Conservation (phyloP, 1,140 invertebrate genomes). For the Eurosta solidaginis region DNA sequence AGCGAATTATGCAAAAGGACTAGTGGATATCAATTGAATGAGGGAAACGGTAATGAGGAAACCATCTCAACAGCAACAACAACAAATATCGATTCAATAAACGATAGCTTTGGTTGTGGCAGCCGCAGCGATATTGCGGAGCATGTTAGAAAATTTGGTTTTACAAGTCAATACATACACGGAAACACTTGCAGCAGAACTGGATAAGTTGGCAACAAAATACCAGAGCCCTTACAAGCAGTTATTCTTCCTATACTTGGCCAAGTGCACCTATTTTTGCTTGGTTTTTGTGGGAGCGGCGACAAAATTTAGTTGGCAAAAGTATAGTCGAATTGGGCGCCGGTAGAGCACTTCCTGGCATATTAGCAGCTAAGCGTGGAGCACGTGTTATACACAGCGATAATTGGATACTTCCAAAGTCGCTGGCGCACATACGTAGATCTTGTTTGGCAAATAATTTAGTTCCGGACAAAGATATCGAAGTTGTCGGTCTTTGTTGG, state of each 20-base stretch:
- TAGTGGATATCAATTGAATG: constrained; percentile 56
- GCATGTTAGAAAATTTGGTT: constrained; percentile 80
- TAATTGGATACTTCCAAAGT: constrained; percentile 70
- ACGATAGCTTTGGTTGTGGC: not conserved
- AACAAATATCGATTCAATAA: too few species aligned
- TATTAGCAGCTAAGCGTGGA: constrained; percentile 90
- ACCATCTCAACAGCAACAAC: constrained; percentile 32
- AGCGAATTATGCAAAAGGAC: too few species aligned
- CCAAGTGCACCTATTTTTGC: constrained; percentile 88
- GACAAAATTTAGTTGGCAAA: constrained; percentile 70
- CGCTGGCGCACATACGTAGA: constrained; percentile 76
- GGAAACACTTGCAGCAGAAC: too few species aligned
- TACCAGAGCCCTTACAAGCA: constrained; percentile 67
- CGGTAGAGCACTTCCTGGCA: constrained; percentile 85
- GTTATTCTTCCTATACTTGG: constrained; percentile 94
- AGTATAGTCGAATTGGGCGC: constrained; percentile 86
- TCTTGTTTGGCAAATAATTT: constrained; percentile 75
- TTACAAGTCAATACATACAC: constrained; percentile 67
- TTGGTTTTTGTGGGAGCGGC: constrained; percentile 84
- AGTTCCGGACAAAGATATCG: constrained; percentile 66
- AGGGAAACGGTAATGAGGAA: constrained; percentile 38
- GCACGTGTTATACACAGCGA: constrained; percentile 85
- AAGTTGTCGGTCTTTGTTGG: constrained; percentile 86
- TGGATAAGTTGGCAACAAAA: too few species aligned
- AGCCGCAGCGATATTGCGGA: constrained; percentile 53